Percentiles rank a stretch among this genome's conserved stretches.
Evolutionary conservation across 2,888 invertebrate genomes (phyloP).

Genomic region (Hypena proboscidalis): DNA sequence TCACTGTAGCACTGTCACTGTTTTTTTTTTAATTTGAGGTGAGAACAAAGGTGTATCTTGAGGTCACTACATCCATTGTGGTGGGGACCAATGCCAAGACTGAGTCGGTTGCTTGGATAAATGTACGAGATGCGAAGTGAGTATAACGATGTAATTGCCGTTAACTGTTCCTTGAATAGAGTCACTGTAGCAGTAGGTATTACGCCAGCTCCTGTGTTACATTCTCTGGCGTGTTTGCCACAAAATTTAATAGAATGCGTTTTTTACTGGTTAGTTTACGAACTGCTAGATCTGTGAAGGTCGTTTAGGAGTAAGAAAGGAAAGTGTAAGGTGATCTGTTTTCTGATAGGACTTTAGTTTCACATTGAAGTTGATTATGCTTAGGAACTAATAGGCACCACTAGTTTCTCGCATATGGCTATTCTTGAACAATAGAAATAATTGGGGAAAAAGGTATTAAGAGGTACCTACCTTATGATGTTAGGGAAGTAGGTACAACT

Average conservation of each 20-base stretch:
- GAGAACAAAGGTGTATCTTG: conserved; percentile 45
- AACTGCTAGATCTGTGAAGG: too few species aligned
- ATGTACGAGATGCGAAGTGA: conserved; percentile 77
- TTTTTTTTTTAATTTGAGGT: conserved; percentile 43
- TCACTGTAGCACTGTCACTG: conserved; percentile 57
- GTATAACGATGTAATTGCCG: conserved; percentile 83
- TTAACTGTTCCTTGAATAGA: conserved; percentile 83
- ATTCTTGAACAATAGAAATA: too few species aligned
- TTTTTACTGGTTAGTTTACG: too few species aligned
- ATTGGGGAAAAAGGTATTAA: too few species aligned
- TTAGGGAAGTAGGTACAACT: too few species aligned
- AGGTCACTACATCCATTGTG: conserved; percentile 72
- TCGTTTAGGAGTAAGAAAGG: too few species aligned
- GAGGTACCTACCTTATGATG: too few species aligned
- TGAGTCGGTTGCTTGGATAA: conserved; percentile 75
- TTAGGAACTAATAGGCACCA: too few species aligned
- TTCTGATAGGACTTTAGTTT: too few species aligned
- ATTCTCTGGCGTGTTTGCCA: conserved; percentile 26
- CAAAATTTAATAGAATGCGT: conserved; percentile 13
- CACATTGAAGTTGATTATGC: too few species aligned
- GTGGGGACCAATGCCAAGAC: conserved; percentile 71
- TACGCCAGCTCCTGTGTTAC: conserved; percentile 40
- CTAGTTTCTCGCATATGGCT: too few species aligned
- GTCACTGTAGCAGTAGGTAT: conserved; percentile 55
- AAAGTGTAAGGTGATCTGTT: too few species aligned